A percentile compares a stretch with the other conserved stretches of the same genome.
phyloP scores from a whole-genome alignment of 2,888 invertebrate genomes.

The Eilema griseolum region DNA sequence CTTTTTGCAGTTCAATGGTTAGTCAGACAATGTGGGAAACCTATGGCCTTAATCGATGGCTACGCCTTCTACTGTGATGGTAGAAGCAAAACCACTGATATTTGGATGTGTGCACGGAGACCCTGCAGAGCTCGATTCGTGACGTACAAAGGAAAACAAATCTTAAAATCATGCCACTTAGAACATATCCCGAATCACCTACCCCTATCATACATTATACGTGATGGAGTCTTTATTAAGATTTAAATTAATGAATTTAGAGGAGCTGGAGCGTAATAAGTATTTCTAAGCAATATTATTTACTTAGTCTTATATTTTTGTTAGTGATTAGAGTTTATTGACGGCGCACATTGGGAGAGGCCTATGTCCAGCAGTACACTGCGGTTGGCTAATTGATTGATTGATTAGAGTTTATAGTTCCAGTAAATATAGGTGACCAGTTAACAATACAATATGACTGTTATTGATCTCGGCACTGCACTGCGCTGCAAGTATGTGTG shows the following conservation, averaged over 20 bases:
- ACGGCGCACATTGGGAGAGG: too few species aligned
- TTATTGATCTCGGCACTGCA: too few species aligned
- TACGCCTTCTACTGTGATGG: slow-evolving; percentile 39
- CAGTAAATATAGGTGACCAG: too few species aligned
- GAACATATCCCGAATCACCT: neutral
- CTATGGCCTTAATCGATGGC: slow-evolving; percentile 41
- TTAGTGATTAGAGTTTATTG: too few species aligned
- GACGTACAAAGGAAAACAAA: slow-evolving; percentile 18
- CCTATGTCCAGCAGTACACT: too few species aligned
- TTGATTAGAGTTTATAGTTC: too few species aligned
- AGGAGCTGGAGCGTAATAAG: neutral
- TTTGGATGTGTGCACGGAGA: slow-evolving; percentile 6
- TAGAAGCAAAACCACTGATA: slow-evolving; percentile 5
- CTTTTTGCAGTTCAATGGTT: slow-evolving; percentile 45
- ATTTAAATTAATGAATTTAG: neutral
- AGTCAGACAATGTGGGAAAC: slow-evolving; percentile 33
- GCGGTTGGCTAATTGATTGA: too few species aligned
- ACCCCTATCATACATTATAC: neutral
- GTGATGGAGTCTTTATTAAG: slow-evolving; percentile 8
- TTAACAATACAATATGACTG: too few species aligned
- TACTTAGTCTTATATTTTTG: too few species aligned
- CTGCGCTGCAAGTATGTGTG: too few species aligned
- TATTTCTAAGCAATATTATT: too few species aligned
- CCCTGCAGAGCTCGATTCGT: slow-evolving; percentile 36
- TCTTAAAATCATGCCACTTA: neutral